These are phyloP conservation scores for Aspiorhynchus laticeps DNA, from an alignment of 2,113 vertebrate genomes.

Conservation along the genomic window DNA sequence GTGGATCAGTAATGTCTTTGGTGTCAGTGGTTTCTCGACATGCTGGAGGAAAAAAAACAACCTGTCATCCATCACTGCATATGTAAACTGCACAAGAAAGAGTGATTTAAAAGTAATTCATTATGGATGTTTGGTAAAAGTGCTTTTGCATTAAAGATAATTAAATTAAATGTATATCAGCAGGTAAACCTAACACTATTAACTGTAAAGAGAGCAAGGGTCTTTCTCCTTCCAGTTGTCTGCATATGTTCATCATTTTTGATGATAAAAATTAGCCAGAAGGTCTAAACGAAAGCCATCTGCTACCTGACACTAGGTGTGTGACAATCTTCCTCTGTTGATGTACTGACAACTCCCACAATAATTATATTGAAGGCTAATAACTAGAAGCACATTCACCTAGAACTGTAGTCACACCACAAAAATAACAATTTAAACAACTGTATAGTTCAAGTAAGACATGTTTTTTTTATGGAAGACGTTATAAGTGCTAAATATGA, in stretches of 20 bases:
- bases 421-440: not conserved
- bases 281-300: not conserved
- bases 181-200: not conserved
- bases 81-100: not conserved
- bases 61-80: not conserved
- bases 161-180: not conserved
- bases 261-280: not conserved
- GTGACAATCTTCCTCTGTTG: not conserved
- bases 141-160: not conserved
- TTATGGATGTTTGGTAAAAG: not conserved
- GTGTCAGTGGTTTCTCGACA: not conserved
- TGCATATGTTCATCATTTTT: not conserved
- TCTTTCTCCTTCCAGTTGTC: not conserved
- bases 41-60: not conserved
- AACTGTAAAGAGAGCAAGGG: not conserved
- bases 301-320: not conserved
- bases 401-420: not conserved
- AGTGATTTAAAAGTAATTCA: not conserved
- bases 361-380: not conserved
- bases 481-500: not conserved
- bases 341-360: not conserved
- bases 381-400: not conserved
- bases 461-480: not conserved
- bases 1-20: slow-evolving; percentile 7
- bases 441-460: not conserved